These are phyloP conservation scores for Chrosomus eos DNA, from an alignment of 2,797 vertebrate genomes.

Conservation along the genomic window DNA sequence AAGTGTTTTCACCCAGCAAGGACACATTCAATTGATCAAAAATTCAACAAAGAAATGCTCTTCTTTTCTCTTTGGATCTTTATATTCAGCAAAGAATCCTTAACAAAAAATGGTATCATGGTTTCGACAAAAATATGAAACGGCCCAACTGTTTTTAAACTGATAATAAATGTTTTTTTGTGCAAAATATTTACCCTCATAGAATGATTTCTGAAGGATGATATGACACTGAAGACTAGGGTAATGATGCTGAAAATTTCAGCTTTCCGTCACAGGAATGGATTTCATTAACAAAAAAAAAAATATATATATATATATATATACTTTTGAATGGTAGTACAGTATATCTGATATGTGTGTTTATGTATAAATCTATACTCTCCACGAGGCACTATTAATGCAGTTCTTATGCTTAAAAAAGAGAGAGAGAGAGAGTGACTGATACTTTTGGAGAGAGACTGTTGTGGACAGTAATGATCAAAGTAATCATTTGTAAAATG, in stretches of 20 bases:
- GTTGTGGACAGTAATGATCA: slow-evolving; percentile 10
- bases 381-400: background rate
- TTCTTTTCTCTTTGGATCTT: no score
- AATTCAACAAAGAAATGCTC: background rate
- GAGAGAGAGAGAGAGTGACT: no score
- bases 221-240: background rate
- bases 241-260: background rate
- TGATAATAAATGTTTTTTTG: background rate
- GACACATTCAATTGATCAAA: background rate
- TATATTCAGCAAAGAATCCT: no score
- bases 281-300: background rate
- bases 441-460: background rate
- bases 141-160: no score
- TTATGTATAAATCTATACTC: background rate
- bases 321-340: background rate
- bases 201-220: background rate
- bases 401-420: background rate
- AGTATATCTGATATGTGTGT: background rate
- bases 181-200: background rate
- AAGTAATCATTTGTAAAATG: slow-evolving; percentile 32
- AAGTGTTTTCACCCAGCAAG: background rate
- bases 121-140: no score
- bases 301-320: no score
- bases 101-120: no score
- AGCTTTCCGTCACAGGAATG: background rate